A percentile compares a stretch with the other conserved stretches of the same genome.
Evolutionary conservation across 1,140 invertebrate species (phyloP).

Genomic region (Psix sp.): DNA sequence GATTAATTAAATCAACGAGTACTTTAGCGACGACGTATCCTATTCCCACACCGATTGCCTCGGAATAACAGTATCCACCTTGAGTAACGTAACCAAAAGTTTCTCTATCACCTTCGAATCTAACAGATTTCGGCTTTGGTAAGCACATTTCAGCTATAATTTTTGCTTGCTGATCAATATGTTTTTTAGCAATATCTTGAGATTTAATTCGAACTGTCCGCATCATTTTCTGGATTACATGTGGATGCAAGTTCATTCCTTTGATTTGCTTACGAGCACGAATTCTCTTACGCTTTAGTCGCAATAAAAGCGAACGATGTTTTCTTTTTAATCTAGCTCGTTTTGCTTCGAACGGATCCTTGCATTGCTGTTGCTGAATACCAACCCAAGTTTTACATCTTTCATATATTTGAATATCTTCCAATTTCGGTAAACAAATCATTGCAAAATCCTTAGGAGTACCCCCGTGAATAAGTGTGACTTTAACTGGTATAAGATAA

Average conservation of each 20-base stretch:
- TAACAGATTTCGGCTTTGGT: conserved; percentile 79
- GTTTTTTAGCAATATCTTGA: conserved; percentile 24
- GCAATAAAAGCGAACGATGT: conserved; percentile 81
- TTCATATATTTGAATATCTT: conserved; percentile 77
- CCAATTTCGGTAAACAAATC: conserved; percentile 81
- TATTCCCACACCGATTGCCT: conserved; percentile 80
- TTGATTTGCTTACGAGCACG: conserved; percentile 39
- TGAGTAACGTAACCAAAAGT: conserved; percentile 85
- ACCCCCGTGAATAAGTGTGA: conserved; percentile 75
- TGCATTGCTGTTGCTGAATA: conserved; percentile 78
- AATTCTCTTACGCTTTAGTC: conserved; percentile 78
- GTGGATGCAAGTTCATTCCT: conserved; percentile 21
- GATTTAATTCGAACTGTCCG: conserved; percentile 32
- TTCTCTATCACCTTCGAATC: conserved; percentile 81
- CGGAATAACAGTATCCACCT: conserved; percentile 83
- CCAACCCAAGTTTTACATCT: conserved; percentile 71
- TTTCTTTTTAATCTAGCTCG: conserved; percentile 78
- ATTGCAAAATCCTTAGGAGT: conserved; percentile 78
- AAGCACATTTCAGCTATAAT: conserved; percentile 84
- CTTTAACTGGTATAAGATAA: conserved; percentile 78
- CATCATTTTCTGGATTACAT: conserved; percentile 21
- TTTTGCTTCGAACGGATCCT: conserved; percentile 79
- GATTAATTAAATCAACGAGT: conserved; percentile 75
- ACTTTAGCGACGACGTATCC: conserved; percentile 82
- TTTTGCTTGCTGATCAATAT: conserved; percentile 77